phyloP scores from a whole-genome alignment of 2,113 vertebrate species.

The Sinocyclocheilus grahami region DNA sequence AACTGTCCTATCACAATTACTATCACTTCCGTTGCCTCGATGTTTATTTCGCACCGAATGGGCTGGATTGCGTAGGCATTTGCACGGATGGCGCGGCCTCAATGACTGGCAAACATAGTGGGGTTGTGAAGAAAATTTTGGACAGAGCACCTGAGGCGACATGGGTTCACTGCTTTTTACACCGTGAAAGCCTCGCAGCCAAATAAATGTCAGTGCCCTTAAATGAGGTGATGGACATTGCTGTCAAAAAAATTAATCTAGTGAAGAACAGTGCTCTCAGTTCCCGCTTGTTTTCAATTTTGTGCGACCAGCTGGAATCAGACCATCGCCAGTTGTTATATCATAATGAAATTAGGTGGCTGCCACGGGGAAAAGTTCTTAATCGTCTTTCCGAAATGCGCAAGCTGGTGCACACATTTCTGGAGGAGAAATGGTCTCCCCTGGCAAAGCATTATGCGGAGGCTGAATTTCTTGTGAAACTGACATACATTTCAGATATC shows the following conservation, averaged over 20 bases:
- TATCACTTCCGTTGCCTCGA: neutral
- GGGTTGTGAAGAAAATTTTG: no score
- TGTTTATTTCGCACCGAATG: neutral
- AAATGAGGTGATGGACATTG: no score
- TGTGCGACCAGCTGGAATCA: neutral
- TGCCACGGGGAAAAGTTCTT: no score
- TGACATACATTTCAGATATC: no score
- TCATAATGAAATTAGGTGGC: no score
- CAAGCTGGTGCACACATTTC: no score
- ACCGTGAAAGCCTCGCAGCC: conserved; percentile 10
- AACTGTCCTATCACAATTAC: neutral
- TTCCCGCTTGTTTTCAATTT: conserved; percentile 11
- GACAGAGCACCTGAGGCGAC: conserved; percentile 7
- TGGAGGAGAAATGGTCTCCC: no score
- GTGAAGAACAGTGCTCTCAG: neutral
- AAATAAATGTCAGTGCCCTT: neutral
- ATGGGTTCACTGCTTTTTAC: conserved; percentile 33
- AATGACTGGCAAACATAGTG: no score
- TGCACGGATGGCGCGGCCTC: neutral
- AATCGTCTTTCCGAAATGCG: no score
- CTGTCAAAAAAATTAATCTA: neutral
- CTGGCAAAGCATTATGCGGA: no score
- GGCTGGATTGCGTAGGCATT: conserved; percentile 14
- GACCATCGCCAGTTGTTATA: neutral
- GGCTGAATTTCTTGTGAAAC: no score